Percentiles rank a stretch among this genome's conserved stretches.
These are phyloP conservation scores for Dromiciops gliroides DNA, from an alignment of 2,113 vertebrate species.

Conservation along the genomic window DNA sequence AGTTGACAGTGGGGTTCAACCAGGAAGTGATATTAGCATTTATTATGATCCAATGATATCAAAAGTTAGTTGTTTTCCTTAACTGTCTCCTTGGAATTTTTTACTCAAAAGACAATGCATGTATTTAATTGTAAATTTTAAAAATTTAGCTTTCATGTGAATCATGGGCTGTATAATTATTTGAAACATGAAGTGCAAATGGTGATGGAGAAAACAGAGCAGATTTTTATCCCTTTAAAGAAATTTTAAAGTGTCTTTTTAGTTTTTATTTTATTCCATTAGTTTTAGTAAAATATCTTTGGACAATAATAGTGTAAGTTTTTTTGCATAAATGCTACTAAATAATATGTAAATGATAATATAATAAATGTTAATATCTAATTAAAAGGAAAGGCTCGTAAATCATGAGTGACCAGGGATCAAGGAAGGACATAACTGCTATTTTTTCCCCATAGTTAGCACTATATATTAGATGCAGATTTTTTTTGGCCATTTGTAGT, in stretches of 20 bases:
- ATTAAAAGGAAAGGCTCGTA: neutral
- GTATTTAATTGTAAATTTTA: conserved; percentile 11
- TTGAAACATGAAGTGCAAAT: neutral
- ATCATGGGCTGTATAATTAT: conserved; percentile 18
- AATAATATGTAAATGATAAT: neutral
- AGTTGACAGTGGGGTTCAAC: conserved; percentile 96
- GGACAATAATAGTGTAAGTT: neutral
- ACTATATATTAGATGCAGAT: neutral
- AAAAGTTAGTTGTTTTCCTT: conserved; percentile 89
- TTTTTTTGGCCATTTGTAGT: neutral
- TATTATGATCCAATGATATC: conserved; percentile 99
- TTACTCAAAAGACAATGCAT: conserved; percentile 13
- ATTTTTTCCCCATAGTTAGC: neutral
- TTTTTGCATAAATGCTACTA: neutral
- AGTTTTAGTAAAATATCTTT: neutral
- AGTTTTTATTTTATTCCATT: neutral
- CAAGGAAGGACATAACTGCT: neutral
- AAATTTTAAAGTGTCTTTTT: conserved; percentile 6
- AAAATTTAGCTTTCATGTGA: conserved; percentile 24
- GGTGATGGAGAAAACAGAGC: conserved; percentile 9
- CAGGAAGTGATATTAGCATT: conserved; percentile 99
- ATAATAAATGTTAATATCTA: neutral
- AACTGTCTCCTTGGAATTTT: conserved; percentile 35
- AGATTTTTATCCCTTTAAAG: conserved; percentile 17
- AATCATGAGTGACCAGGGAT: neutral